Percentiles rank a stretch among this genome's conserved stretches.
phyloP scores from a whole-genome alignment of 1,140 invertebrate genomes.

The Teleogryllus occipitalis region DNA sequence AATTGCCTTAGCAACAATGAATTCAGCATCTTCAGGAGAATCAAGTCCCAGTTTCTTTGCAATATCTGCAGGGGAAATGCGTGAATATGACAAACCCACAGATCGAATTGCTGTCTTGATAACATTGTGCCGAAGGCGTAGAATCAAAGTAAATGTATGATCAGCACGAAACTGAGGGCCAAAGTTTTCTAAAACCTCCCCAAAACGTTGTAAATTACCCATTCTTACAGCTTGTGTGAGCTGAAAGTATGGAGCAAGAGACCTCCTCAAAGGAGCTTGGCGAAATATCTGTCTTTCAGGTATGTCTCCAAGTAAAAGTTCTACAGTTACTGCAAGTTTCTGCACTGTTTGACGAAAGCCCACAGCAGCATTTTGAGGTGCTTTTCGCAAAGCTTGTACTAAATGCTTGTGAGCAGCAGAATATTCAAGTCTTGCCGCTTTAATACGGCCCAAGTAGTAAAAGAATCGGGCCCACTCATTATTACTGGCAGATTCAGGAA shows the following conservation, averaged over 20 bases:
- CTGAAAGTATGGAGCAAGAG: slow-evolving; percentile 92
- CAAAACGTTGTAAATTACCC: slow-evolving; percentile 90
- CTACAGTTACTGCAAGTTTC: slow-evolving; percentile 92
- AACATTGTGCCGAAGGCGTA: slow-evolving; percentile 94
- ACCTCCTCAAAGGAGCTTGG: slow-evolving; percentile 73
- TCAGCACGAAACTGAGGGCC: slow-evolving; percentile 79
- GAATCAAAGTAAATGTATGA: slow-evolving; percentile 90
- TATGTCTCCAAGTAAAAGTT: slow-evolving; percentile 93
- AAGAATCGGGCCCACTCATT: slow-evolving; percentile 97
- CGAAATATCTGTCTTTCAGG: slow-evolving; percentile 68
- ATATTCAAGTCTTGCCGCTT: slow-evolving; percentile 94
- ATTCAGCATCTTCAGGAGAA: slow-evolving; percentile 95
- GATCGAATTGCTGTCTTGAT: slow-evolving; percentile 98
- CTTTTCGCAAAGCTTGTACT: slow-evolving; percentile 88
- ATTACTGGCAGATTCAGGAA: slow-evolving; percentile 94
- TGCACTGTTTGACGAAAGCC: slow-evolving; percentile 99
- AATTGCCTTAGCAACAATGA: slow-evolving; percentile 99
- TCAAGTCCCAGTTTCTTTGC: slow-evolving; percentile 88
- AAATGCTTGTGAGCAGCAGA: slow-evolving; percentile 93
- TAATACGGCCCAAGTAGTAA: slow-evolving; percentile 95
- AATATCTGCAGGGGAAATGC: slow-evolving; percentile 91
- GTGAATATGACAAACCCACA: slow-evolving; percentile 93
- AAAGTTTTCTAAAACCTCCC: slow-evolving; percentile 85
- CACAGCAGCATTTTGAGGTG: slow-evolving; percentile 91
- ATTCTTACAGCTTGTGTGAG: slow-evolving; percentile 93